Conservation (phyloP, 2,113 vertebrate genomes). For the Sakesphorus luctuosus region DNA sequence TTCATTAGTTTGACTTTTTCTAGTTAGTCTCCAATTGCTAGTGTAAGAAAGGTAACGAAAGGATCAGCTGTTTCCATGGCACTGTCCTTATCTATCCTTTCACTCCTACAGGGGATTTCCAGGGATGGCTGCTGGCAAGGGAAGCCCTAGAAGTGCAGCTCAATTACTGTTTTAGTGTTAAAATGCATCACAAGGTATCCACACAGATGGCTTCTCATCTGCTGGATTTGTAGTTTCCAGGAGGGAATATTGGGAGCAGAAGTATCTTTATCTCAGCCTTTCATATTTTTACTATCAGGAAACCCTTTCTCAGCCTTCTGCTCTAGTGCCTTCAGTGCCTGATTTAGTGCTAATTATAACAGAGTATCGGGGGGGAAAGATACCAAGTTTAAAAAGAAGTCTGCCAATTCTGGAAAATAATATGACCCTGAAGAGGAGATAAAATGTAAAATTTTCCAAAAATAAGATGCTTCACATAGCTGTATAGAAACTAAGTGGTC, state of each 20-base stretch:
- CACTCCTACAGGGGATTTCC: conserved; percentile 58
- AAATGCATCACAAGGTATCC: conserved; percentile 64
- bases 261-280: conserved; percentile 51
- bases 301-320: conserved; percentile 54
- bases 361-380: neutral
- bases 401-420: conserved; percentile 47
- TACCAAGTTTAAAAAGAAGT: conserved; percentile 31
- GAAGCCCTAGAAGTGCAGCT: conserved; percentile 54
- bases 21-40: neutral
- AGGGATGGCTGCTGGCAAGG: conserved; percentile 56
- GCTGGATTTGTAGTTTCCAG: conserved; percentile 60
- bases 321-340: conserved; percentile 39
- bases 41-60: neutral
- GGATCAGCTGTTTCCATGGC: conserved; percentile 38
- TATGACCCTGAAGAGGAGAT: conserved; percentile 27
- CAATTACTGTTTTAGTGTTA: conserved; percentile 49
- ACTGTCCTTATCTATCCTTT: conserved; percentile 59
- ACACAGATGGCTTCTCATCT: conserved; percentile 68
- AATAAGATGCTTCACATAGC: neutral
- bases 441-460: conserved; percentile 33
- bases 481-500: neutral
- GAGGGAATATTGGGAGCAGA: conserved; percentile 44
- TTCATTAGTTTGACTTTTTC: neutral
- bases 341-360: conserved; percentile 60
- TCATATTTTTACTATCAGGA: conserved; percentile 58